Evolutionary conservation across 2,113 vertebrate species (phyloP), one percentile per base, ranked within the genome.

Genomic region (Phrynosoma blainvillii): DNA sequence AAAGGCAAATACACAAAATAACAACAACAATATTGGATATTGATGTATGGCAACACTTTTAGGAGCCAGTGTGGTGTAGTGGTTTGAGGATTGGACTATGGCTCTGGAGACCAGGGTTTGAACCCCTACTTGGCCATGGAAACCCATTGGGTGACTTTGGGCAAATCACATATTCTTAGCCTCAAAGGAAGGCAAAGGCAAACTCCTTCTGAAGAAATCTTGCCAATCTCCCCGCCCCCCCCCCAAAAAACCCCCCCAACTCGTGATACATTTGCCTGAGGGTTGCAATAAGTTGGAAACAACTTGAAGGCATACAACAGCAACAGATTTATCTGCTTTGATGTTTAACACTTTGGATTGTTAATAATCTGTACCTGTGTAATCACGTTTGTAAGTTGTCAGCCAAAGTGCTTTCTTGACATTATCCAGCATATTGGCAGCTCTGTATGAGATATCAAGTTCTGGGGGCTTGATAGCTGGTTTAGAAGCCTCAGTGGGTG

Each of bases 321-420:
- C 14, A 80, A 20, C n/a, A 59, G 36, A 84, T 86, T n/a, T 89
- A 89, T 68, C 73, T 5, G 36, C 52, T 83, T 52, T 62, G 76
- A 78, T 62, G 12, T 32, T n/a, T 82, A 66, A 27, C 74, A 65
- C 77, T 84, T 76, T 54, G 77, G 30, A 82, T 75, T 79, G 90
- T 92, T 20, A 73, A 85, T 84, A 92, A 86, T 74, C 36, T 87
- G n/a, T 94, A 97, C 96, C 97, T 96, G 96, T 97, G 87, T 97
- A 98, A 76, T 97, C 88, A 85, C 89, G 90, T 71, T 93, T 94
- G 47, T 98, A 97, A 1, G 96, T 95, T 81, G 96, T 97, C 84
- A 97, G 40, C 97, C 97, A 96, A 2, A 96, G 96, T 6, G 94
- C 90, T 75, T 86, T 96, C 90, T 98, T 96, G 82, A 97, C n/a